phyloP scores from a whole-genome alignment of 2,888 invertebrate species.

The Lymantria monacha region DNA sequence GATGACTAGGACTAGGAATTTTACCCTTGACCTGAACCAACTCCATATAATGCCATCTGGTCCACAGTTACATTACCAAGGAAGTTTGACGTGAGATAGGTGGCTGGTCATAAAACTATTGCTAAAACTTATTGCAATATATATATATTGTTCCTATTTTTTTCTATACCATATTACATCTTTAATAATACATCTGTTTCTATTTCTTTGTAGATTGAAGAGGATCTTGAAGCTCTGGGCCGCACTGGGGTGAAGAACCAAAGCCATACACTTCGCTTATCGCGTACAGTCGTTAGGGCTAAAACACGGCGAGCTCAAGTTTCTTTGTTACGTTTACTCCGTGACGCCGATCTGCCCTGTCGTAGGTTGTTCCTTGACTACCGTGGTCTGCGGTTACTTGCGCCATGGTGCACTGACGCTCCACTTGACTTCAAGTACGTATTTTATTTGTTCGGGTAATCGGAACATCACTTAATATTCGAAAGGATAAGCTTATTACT shows the following conservation, averaged over 20 bases:
- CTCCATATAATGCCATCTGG: too few relatives aligned
- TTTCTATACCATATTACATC: too few relatives aligned
- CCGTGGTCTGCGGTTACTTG: conserved; percentile 93
- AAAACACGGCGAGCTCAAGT: conserved; percentile 90
- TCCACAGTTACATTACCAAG: too few relatives aligned
- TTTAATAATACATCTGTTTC: too few relatives aligned
- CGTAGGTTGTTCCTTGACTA: conserved; percentile 95
- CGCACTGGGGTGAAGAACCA: conserved; percentile 93
- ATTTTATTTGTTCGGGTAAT: background rate
- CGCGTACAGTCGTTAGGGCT: conserved; percentile 95
- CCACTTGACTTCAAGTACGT: conserved; percentile 74
- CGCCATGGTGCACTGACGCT: conserved; percentile 95
- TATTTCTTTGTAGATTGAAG: conserved; percentile 85
- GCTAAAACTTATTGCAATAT: too few relatives aligned
- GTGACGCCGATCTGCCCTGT: conserved; percentile 91
- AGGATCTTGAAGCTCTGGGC: conserved; percentile 91
- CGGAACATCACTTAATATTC: too few relatives aligned
- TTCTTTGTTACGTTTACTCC: conserved; percentile 89
- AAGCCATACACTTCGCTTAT: conserved; percentile 93
- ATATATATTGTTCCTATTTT: too few relatives aligned
- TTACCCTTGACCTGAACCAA: too few relatives aligned
- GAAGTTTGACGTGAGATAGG: too few relatives aligned
- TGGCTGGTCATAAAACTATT: too few relatives aligned
- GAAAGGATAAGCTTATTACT: too few relatives aligned
- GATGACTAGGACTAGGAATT: too few relatives aligned